These are phyloP conservation scores for Latrodectus hesperus DNA, from an alignment of 2,888 invertebrate genomes.

Conservation along the genomic window DNA sequence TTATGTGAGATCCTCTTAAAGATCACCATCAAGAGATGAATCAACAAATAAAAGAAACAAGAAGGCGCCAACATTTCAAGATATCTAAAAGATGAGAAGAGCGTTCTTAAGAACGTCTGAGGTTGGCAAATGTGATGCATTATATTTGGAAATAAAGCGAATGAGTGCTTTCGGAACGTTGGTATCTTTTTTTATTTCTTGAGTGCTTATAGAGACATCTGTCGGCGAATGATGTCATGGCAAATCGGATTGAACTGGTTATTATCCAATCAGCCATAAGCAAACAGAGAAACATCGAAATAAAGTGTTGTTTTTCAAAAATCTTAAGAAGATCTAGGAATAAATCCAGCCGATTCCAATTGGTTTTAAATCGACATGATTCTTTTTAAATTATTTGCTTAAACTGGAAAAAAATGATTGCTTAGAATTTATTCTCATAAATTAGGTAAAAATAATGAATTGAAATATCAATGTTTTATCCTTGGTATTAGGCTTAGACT, in stretches of 20 bases:
- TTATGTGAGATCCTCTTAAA: not conserved
- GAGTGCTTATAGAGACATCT: constrained; percentile 32
- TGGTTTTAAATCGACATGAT: too few species aligned
- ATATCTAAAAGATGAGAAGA: constrained; percentile 1
- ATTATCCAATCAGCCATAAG: not conserved
- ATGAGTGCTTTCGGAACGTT: constrained; percentile 6
- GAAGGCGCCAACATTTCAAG: not conserved
- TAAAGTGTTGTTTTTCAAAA: too few species aligned
- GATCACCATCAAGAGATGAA: not conserved
- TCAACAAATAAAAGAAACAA: not conserved
- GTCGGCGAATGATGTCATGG: not conserved
- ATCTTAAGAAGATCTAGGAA: too few species aligned
- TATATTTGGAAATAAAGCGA: constrained; percentile 2
- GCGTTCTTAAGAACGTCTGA: constrained; percentile 21
- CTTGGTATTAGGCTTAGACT: too few species aligned
- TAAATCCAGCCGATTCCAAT: too few species aligned
- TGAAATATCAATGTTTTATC: too few species aligned
- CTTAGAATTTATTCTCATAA: too few species aligned
- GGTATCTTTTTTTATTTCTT: not conserved
- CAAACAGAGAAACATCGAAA: too few species aligned
- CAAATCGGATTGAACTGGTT: not conserved
- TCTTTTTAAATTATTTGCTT: too few species aligned
- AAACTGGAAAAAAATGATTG: too few species aligned
- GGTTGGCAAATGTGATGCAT: constrained; percentile 38
- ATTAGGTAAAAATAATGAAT: too few species aligned